These are phyloP conservation scores for Lepidothrix coronata DNA, from an alignment of 2,113 vertebrate genomes.

Conservation along the genomic window DNA sequence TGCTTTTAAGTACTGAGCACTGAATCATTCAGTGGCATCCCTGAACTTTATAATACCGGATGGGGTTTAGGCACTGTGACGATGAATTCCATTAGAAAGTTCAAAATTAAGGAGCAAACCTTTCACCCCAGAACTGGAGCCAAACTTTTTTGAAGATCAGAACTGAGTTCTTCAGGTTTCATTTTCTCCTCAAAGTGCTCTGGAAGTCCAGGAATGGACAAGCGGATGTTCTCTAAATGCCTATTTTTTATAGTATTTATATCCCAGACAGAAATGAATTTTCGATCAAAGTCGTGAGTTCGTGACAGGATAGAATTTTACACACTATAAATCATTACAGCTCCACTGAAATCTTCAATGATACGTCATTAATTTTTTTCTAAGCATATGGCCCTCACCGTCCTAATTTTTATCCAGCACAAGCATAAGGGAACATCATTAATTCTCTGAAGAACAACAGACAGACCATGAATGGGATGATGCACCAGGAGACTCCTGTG, in stretches of 20 bases:
- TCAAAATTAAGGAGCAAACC: background rate
- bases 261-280: slow-evolving; percentile 13
- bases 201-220: background rate
- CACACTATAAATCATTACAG: slow-evolving; percentile 23
- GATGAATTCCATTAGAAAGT: background rate
- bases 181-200: background rate
- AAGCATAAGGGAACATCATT: background rate
- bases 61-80: background rate
- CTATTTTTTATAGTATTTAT: slow-evolving; percentile 28
- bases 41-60: background rate
- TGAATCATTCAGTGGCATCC: background rate
- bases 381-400: background rate
- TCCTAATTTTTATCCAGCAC: background rate
- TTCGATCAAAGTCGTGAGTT: background rate
- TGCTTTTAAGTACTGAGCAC: background rate
- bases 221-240: background rate
- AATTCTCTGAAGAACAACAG: slow-evolving; percentile 9
- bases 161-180: background rate
- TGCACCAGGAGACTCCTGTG: background rate
- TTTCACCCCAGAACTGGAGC: background rate
- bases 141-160: background rate
- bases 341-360: background rate
- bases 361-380: background rate
- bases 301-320: background rate
- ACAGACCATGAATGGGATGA: background rate